Conservation (phyloP, 1,140 invertebrate species). For the Cherax quadricarinatus region DNA sequence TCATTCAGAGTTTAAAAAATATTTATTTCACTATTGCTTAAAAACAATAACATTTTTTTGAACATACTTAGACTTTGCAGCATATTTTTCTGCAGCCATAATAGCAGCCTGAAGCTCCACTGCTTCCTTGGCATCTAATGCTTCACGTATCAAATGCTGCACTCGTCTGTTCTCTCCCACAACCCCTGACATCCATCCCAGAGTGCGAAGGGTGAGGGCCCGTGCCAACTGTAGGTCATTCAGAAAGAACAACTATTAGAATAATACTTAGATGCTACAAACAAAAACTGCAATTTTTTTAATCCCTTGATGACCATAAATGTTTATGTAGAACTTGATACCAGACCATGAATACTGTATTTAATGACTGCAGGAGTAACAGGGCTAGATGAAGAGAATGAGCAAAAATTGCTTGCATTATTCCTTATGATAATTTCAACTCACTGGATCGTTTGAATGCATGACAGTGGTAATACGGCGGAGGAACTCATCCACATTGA, state of each 20-base stretch:
- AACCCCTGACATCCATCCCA: constrained; percentile 94
- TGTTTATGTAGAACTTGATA: too few relatives aligned
- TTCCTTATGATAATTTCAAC: constrained; percentile 19
- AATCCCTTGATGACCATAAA: too few relatives aligned
- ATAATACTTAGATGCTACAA: too few relatives aligned
- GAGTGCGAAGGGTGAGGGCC: constrained; percentile 90
- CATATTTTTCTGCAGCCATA: constrained; percentile 95
- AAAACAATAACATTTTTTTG: constrained; percentile 79
- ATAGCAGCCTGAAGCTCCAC: constrained; percentile 97
- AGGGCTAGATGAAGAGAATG: too few relatives aligned
- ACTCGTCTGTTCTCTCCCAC: constrained; percentile 96
- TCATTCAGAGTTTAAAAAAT: too few relatives aligned
- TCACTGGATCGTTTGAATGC: constrained; percentile 95
- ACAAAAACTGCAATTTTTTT: too few relatives aligned
- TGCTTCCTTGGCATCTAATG: constrained; percentile 95
- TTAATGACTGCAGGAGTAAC: too few relatives aligned
- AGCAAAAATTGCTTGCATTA: too few relatives aligned
- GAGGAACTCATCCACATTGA: constrained; percentile 97
- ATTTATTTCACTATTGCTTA: neutral
- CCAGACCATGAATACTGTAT: too few relatives aligned
- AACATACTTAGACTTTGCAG: constrained; percentile 84
- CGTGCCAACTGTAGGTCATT: constrained; percentile 82
- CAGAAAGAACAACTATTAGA: neutral
- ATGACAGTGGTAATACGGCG: constrained; percentile 95
- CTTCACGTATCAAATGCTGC: constrained; percentile 94